Evolutionary conservation across 2,888 invertebrate genomes (phyloP).

Genomic region (Drosophila ezoana): DNA sequence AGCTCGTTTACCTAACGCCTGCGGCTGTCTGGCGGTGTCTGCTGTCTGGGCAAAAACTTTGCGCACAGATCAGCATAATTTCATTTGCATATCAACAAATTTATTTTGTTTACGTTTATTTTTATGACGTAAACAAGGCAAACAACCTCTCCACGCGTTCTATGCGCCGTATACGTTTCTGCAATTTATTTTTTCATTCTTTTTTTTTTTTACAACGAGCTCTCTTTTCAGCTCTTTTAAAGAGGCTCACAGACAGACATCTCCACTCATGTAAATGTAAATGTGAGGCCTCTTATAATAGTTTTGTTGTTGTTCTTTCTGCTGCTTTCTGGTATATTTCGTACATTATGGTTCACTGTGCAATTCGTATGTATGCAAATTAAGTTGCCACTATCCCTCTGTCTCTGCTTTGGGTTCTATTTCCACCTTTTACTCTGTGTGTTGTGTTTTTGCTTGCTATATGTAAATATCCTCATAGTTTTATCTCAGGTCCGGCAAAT

Average conservation of each 20-base stretch:
- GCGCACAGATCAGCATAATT: constrained; percentile 74
- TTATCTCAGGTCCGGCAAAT: constrained; percentile 39
- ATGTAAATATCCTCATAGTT: constrained; percentile 58
- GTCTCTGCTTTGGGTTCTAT: constrained; percentile 3
- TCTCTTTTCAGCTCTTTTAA: constrained; percentile 30
- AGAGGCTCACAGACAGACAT: constrained; percentile 24
- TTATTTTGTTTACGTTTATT: constrained; percentile 72
- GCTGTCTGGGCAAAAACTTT: constrained; percentile 40
- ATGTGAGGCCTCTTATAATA: constrained; percentile 47
- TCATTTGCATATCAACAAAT: constrained; percentile 81
- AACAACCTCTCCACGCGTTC: constrained; percentile 14
- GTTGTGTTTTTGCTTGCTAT: constrained; percentile 33
- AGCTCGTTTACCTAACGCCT: constrained; percentile 32
- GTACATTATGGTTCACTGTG: constrained; percentile 11
- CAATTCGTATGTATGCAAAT: constrained; percentile 41
- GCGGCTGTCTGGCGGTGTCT: constrained; percentile 5
- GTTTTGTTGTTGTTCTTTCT: constrained; percentile 19
- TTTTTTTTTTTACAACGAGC: constrained; percentile 19
- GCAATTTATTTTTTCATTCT: constrained; percentile 27
- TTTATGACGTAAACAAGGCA: constrained; percentile 65
- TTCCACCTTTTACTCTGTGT: constrained; percentile 2
- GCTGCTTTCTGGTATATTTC: constrained; percentile 12
- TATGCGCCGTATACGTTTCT: constrained; percentile 30
- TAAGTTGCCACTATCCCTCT: constrained; percentile 12
- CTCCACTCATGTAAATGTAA: constrained; percentile 41